Conservation (phyloP, 2,113 vertebrate genomes). For the Oostethus manadensis region DNA sequence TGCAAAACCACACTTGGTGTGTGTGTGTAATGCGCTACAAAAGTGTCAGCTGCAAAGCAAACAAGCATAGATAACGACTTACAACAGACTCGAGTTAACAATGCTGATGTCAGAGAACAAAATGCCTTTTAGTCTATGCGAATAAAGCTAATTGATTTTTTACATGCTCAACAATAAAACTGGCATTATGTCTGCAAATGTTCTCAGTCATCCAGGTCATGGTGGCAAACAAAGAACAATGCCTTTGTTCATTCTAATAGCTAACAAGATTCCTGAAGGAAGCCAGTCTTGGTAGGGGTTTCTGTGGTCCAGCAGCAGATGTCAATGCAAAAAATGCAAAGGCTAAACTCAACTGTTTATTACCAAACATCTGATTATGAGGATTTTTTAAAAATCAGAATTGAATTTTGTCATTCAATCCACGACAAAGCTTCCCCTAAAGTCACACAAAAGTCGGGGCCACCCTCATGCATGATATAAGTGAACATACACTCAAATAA, state of each 20-base stretch:
- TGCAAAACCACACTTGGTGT: slow-evolving; percentile 19
- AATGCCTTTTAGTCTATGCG: neutral
- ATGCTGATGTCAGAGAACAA: slow-evolving; percentile 6
- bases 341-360: too few relatives aligned
- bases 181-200: neutral
- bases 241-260: neutral
- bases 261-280: too few relatives aligned
- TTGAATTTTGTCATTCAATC: too few relatives aligned
- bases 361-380: too few relatives aligned
- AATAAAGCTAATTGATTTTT: neutral
- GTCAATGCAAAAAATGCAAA: too few relatives aligned
- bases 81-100: slow-evolving; percentile 27
- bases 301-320: too few relatives aligned
- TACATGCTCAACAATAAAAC: neutral
- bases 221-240: neutral
- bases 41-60: slow-evolving; percentile 51
- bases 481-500: too few relatives aligned
- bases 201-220: neutral
- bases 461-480: too few relatives aligned
- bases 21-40: slow-evolving; percentile 29
- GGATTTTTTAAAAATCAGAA: too few relatives aligned
- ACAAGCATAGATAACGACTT: slow-evolving; percentile 15
- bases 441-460: too few relatives aligned
- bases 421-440: too few relatives aligned
- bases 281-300: too few relatives aligned